These are phyloP conservation scores for Vanacampus margaritifer DNA, from an alignment of 2,113 vertebrate genomes.

Conservation along the genomic window DNA sequence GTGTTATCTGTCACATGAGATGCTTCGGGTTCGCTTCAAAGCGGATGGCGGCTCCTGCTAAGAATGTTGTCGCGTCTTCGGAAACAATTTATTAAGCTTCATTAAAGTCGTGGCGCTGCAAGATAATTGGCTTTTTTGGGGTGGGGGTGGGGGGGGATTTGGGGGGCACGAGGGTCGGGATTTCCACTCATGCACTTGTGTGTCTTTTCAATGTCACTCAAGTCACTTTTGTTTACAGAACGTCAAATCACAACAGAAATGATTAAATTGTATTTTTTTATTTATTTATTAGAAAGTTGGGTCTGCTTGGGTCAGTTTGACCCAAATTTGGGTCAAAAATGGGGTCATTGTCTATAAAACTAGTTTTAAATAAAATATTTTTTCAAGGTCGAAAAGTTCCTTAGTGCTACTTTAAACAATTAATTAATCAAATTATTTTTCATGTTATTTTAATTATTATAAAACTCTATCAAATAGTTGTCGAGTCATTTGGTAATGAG, in stretches of 20 bases:
- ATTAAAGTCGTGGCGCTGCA: background rate
- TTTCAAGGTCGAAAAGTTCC: too few relatives aligned
- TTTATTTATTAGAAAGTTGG: too few relatives aligned
- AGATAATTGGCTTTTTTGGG: background rate
- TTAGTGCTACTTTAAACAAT: too few relatives aligned
- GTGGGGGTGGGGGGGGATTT: background rate
- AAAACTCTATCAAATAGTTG: too few relatives aligned
- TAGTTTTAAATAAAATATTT: too few relatives aligned
- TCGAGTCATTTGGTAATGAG: too few relatives aligned
- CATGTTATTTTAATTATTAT: too few relatives aligned
- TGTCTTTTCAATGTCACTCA: background rate
- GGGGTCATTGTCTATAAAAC: too few relatives aligned
- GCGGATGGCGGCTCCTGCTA: background rate
- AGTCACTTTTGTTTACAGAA: background rate
- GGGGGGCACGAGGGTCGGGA: background rate
- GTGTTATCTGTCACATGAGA: slow-evolving; percentile 12
- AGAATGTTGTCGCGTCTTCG: background rate
- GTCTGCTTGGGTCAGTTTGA: too few relatives aligned
- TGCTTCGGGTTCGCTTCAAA: background rate
- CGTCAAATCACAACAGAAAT: background rate
- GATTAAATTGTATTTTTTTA: too few relatives aligned
- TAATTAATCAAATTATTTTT: too few relatives aligned
- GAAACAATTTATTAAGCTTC: background rate
- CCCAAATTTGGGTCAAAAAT: too few relatives aligned
- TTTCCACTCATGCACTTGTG: background rate